Conservation (phyloP, 2,888 invertebrate genomes). For the Ormia ochracea region DNA sequence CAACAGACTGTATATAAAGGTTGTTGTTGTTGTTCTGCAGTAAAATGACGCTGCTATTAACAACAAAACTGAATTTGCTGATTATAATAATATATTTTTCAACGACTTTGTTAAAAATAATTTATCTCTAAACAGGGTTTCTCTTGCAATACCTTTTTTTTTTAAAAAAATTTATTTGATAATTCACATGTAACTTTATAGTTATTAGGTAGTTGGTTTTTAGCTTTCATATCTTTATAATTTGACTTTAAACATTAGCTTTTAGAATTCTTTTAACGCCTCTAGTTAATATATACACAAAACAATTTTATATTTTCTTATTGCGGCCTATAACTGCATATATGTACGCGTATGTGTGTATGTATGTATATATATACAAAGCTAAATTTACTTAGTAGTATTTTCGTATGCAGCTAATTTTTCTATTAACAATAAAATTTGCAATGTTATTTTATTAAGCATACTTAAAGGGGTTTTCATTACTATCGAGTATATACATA, state of each 20-base stretch:
- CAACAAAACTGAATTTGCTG: no score
- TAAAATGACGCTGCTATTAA: not conserved
- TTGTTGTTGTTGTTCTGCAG: not conserved
- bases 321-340: not conserved
- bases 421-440: not conserved
- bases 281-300: constrained; percentile 44
- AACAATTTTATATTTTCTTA: not conserved
- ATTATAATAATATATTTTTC: no score
- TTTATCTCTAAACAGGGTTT: no score
- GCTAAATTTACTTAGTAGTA: no score
- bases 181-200: no score
- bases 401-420: not conserved
- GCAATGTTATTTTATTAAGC: not conserved
- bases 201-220: no score
- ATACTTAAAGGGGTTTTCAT: constrained; percentile 8
- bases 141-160: no score
- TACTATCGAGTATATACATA: not conserved
- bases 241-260: not conserved
- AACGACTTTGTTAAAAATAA: no score
- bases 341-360: not conserved
- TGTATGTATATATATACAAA: not conserved
- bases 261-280: constrained; percentile 63
- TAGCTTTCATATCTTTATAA: no score
- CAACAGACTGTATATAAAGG: not conserved
- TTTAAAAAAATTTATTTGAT: no score